A percentile compares a stretch with the other conserved stretches of the same genome.
phyloP scores from a whole-genome alignment of 2,113 vertebrate species.

The Oceanites oceanicus region DNA sequence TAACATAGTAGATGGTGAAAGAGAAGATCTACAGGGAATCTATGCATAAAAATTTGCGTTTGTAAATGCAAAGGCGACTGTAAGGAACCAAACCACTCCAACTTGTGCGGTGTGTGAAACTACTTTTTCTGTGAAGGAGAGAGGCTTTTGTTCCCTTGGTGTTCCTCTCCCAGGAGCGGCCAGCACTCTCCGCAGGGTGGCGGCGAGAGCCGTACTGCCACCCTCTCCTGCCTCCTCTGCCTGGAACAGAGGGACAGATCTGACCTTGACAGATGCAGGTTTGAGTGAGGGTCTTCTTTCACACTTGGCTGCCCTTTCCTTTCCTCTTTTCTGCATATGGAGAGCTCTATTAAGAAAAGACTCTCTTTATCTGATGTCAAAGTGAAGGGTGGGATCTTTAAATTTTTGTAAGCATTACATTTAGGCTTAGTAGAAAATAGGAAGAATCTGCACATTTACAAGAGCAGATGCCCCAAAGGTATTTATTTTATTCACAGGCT shows the following conservation, averaged over 20 bases:
- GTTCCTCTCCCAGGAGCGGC: background rate
- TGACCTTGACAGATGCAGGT: background rate
- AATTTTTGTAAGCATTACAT: background rate
- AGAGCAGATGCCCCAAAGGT: background rate
- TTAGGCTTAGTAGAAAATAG: background rate
- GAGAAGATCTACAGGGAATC: background rate
- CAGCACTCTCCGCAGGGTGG: background rate
- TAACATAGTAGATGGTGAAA: background rate
- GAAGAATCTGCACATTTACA: background rate
- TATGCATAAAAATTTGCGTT: background rate
- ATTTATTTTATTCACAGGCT: background rate
- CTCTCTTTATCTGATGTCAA: background rate
- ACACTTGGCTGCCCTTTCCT: background rate
- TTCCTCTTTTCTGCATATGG: background rate
- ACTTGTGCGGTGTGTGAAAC: background rate
- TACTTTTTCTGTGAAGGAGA: background rate
- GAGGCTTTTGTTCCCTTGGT: background rate
- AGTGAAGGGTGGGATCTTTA: background rate
- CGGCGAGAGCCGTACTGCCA: background rate
- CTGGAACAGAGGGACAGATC: background rate
- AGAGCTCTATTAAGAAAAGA: background rate
- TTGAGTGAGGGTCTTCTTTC: background rate
- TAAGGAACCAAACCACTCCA: background rate
- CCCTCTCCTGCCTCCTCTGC: background rate
- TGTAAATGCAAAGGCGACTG: background rate